Conservation (phyloP, 2,797 vertebrate genomes). For the Geotria australis region DNA sequence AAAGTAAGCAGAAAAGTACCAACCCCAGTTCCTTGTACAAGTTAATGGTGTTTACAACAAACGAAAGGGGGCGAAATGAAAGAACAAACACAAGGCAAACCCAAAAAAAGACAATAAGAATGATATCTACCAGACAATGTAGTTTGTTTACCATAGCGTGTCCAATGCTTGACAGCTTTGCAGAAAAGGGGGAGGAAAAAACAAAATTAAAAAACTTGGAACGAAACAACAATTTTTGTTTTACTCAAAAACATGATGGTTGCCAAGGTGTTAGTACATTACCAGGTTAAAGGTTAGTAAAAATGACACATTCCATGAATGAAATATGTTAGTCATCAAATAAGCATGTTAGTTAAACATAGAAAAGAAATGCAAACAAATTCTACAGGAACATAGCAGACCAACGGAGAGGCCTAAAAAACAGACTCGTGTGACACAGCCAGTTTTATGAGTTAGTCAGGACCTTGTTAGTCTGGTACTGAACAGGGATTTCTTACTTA, state of each 20-base stretch:
- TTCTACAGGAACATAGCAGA: conserved; percentile 1
- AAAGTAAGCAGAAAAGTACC: conserved; percentile 10
- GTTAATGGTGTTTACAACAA: conserved; percentile 2
- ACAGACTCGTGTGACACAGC: not conserved
- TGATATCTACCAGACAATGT: conserved; percentile 99
- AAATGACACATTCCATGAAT: conserved; percentile 80
- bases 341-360: conserved; percentile 29
- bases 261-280: conserved; percentile 99
- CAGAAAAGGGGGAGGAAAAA: conserved; percentile 56
- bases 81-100: conserved; percentile 64
- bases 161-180: conserved; percentile 86
- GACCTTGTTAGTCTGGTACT: no score
- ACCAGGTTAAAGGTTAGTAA: conserved; percentile 59
- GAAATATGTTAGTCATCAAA: conserved; percentile 50
- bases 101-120: conserved; percentile 68
- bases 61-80: conserved; percentile 7
- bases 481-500: not conserved
- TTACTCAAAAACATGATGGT: conserved; percentile 58
- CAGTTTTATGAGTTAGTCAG: no score
- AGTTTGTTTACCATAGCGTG: conserved; percentile 91
- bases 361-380: conserved; percentile 12
- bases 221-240: conserved; percentile 27
- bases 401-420: not conserved
- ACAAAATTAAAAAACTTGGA: conserved; percentile 65
- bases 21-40: conserved; percentile 42